Conservation (phyloP, 2,888 invertebrate genomes). For the Drosophila dives region DNA sequence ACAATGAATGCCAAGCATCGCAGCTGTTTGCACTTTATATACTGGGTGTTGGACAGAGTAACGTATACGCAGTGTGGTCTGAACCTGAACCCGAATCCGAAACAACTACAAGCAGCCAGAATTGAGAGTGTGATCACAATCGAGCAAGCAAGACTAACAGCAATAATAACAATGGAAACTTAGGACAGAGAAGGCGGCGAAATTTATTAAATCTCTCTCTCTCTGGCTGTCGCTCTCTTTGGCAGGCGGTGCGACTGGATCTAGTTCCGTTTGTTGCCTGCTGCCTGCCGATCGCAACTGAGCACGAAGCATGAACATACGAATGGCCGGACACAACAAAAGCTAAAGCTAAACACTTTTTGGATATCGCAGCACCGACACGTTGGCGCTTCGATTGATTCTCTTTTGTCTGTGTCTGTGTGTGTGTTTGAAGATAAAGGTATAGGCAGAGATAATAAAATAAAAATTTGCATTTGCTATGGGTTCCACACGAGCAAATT, state of each 20-base stretch:
- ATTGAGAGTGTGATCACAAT: constrained; percentile 9
- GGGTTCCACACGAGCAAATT: constrained; percentile 56
- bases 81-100: constrained; percentile 52
- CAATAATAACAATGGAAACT: constrained; percentile 10
- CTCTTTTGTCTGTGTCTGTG: constrained; percentile 13
- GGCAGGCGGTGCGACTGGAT: constrained; percentile 40
- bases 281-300: constrained; percentile 64
- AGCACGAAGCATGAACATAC: constrained; percentile 32
- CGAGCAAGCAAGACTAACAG: constrained; percentile 4
- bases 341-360: constrained; percentile 31
- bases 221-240: not conserved
- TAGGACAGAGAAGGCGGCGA: constrained; percentile 39
- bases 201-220: constrained; percentile 41
- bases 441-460: constrained; percentile 44
- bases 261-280: constrained; percentile 60
- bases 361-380: constrained; percentile 27
- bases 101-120: constrained; percentile 21
- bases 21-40: constrained; percentile 69
- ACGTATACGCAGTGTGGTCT: constrained; percentile 45
- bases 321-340: constrained; percentile 38
- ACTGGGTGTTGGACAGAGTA: constrained; percentile 38
- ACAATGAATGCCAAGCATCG: constrained; percentile 73
- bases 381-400: constrained; percentile 33
- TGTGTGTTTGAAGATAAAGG: constrained; percentile 33
- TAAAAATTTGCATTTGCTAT: constrained; percentile 51